phyloP scores from a whole-genome alignment of 30 jellyfish, hydroid and myxozoan genomes.

The Chironex yamaguchii region DNA sequence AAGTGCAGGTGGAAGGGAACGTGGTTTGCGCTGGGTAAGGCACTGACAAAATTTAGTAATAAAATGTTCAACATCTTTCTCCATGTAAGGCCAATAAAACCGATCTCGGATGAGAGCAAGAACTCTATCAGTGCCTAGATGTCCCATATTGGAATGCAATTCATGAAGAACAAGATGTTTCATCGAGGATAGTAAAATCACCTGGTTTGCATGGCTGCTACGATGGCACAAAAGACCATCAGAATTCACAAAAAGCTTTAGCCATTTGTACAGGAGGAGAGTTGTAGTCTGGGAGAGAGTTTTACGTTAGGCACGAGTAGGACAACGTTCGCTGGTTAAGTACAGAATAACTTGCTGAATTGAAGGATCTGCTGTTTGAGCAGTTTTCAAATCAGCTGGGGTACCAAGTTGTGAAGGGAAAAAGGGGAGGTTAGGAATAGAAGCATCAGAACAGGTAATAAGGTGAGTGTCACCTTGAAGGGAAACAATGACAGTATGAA shows the following conservation, averaged over 20 bases:
- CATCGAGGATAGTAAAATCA: not conserved
- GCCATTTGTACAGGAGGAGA: not conserved
- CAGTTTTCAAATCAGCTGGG: not conserved
- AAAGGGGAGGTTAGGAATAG: too few species aligned
- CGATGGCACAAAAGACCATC: not conserved
- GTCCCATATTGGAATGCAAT: conserved; percentile 65
- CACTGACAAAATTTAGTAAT: conserved; percentile 30
- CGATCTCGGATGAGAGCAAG: conserved; percentile 54
- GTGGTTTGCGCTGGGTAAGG: conserved; percentile 27
- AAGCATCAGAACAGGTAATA: too few species aligned
- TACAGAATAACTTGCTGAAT: not conserved
- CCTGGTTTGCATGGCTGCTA: not conserved
- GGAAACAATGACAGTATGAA: too few species aligned
- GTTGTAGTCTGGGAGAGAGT: not conserved
- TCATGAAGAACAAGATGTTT: not conserved
- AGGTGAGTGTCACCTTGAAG: too few species aligned
- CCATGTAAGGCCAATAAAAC: conserved; percentile 73
- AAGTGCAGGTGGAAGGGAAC: conserved; percentile 23
- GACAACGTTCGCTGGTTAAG: not conserved
- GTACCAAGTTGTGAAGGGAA: too few species aligned
- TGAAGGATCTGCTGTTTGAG: not conserved
- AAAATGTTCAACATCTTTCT: conserved; percentile 41
- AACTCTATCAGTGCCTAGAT: conserved; percentile 62
- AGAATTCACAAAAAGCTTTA: not conserved
- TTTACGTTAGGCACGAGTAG: not conserved